Evolutionary conservation across 2,888 invertebrate genomes (phyloP), one percentile per base, ranked within the genome.

Genomic region (Hofmannophila pseudospretella): DNA sequence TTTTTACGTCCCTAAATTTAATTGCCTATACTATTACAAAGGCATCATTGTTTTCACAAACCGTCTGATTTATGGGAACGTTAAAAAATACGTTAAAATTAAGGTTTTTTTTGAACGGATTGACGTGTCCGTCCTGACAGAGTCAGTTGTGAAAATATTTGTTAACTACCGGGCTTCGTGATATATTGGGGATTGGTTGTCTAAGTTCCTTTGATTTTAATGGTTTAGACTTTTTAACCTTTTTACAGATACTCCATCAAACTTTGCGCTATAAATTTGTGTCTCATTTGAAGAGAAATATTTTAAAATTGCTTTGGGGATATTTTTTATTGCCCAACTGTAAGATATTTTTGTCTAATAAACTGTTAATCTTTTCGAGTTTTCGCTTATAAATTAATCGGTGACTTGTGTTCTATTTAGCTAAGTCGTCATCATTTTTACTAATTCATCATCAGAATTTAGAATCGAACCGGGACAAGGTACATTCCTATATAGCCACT

Each of bases 1-100:
- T 34, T 76, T 82, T 84, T 73, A 80, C 67, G 67, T 64, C 57
- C 63, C 59, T 50, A 68, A 67, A 69, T 80, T 84, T 86, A 77
- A 86, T 75, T 71, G 72, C 77, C 72, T 77, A 79, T 82, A 73
- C 67, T 65, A 76, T 86, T 84, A 86, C 86, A 86, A 86, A 85
- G 84, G 75, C 67, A 66, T 72, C 71, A 71, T 75, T 86, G 86
- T 86, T 81, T 82, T 79, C 72, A 64, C 75, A 77, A 75, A 67
- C 73, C 43, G 52, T 45, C 59, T 81, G 78, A 85, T 85, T 84
- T 85, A 85, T 64, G 60, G 55, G 34, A 42, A 50, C 51, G 54
- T 58, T 67, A 62, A 67, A 68, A 51, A 49, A 49, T 49, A 49
- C 52, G 47, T 48, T 54, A 51, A 51, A 51, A 49, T 49, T 49